Percentiles rank a stretch among this genome's conserved stretches.
These are phyloP conservation scores for Platerodrilus igneus DNA, from an alignment of 2,888 invertebrate genomes.

Conservation along the genomic window DNA sequence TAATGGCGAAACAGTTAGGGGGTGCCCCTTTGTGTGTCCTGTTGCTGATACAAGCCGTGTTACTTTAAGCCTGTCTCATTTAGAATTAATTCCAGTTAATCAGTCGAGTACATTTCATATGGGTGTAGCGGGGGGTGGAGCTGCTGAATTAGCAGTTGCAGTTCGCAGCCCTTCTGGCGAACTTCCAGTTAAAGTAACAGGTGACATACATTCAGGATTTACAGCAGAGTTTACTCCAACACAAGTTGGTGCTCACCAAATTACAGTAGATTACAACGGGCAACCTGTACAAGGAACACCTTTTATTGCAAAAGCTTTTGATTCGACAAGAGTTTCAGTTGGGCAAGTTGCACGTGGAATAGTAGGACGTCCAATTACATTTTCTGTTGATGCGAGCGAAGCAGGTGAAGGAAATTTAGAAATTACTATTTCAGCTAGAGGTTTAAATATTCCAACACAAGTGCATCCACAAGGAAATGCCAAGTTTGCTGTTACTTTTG, in stretches of 20 bases:
- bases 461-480: conserved; percentile 85
- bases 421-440: conserved; percentile 91
- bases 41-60: conserved; percentile 76
- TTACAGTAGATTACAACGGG: conserved; percentile 87
- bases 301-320: conserved; percentile 88
- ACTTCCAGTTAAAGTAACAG: conserved; percentile 83
- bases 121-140: conserved; percentile 67
- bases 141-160: conserved; percentile 83
- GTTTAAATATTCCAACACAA: conserved; percentile 91
- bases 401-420: conserved; percentile 97
- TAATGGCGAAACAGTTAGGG: conserved; percentile 88
- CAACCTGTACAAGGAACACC: conserved; percentile 85
- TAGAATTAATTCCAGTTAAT: conserved; percentile 83
- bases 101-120: conserved; percentile 74
- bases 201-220: conserved; percentile 81
- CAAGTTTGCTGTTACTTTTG: conserved; percentile 93
- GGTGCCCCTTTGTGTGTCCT: conserved; percentile 85
- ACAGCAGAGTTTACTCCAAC: conserved; percentile 88
- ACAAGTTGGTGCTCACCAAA: conserved; percentile 89
- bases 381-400: conserved; percentile 92
- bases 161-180: conserved; percentile 84
- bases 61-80: conserved; percentile 65
- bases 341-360: conserved; percentile 74
- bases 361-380: conserved; percentile 88
- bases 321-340: conserved; percentile 78